These are phyloP conservation scores for Microchirus variegatus DNA, from an alignment of 2,797 vertebrate species.

Conservation along the genomic window DNA sequence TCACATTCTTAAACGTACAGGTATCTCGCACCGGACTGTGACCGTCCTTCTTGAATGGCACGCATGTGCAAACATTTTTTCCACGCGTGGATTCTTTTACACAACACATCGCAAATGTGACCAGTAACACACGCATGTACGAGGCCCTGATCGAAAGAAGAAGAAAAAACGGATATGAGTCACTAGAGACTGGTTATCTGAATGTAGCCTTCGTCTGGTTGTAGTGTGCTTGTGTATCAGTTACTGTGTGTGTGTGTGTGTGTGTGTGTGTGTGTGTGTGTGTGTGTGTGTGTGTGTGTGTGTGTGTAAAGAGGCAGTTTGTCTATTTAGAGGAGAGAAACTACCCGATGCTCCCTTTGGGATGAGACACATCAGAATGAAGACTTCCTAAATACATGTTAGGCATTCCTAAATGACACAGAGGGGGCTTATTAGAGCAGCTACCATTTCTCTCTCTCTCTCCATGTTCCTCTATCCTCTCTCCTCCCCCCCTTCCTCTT, in stretches of 20 bases:
- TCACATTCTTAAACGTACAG: constrained; percentile 16
- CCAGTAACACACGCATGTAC: too few species aligned
- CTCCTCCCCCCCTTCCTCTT: neutral
- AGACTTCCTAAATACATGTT: constrained; percentile 44
- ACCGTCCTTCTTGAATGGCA: too few species aligned
- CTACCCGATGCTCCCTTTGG: constrained; percentile 41
- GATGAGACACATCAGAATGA: constrained; percentile 40
- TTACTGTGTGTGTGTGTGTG: constrained; percentile 6
- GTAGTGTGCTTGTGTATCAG: constrained; percentile 12
- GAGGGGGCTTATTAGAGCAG: constrained; percentile 33
- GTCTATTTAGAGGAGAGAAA: constrained; percentile 58
- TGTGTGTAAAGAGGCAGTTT: constrained; percentile 34
- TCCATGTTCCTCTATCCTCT: constrained; percentile 5
- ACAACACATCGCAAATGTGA: too few species aligned
- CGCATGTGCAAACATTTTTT: too few species aligned
- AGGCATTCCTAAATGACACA: constrained; percentile 48
- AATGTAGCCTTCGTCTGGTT: neutral
- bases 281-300: too few species aligned
- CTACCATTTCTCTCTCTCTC: constrained; percentile 6
- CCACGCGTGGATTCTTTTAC: too few species aligned
- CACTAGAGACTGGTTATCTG: too few species aligned
- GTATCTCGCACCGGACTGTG: too few species aligned
- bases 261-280: too few species aligned
- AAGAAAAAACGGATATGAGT: too few species aligned
- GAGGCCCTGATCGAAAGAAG: too few species aligned